Conservation (phyloP, 2,113 vertebrate genomes). For the Nibea albiflora region DNA sequence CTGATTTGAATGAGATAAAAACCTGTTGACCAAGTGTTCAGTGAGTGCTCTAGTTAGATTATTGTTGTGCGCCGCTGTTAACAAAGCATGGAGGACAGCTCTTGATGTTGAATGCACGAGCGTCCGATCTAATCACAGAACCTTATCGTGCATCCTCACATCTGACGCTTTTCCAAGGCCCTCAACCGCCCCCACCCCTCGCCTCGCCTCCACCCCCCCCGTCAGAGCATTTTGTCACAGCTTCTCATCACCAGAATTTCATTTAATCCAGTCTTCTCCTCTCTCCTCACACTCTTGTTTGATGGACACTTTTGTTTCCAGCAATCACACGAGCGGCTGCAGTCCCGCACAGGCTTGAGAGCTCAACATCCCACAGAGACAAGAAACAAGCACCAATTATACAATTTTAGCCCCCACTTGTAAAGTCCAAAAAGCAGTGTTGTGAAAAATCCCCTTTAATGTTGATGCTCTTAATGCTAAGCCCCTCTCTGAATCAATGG, state of each 20-base stretch:
- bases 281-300: constrained; percentile 37
- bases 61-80: background rate
- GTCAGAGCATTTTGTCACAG: constrained; percentile 40
- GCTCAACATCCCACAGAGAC: constrained; percentile 43
- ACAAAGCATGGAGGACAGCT: constrained; percentile 25
- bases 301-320: constrained; percentile 42
- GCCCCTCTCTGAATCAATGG: constrained; percentile 61
- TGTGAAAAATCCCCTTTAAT: constrained; percentile 41
- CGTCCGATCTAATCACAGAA: constrained; percentile 32
- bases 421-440: constrained; percentile 42
- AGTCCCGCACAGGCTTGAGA: constrained; percentile 20
- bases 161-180: constrained; percentile 21
- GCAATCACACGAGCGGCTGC: constrained; percentile 30
- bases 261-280: constrained; percentile 41
- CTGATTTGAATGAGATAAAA: background rate
- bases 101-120: constrained; percentile 34
- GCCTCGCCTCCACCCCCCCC: too few species aligned
- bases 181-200: background rate
- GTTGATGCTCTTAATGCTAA: constrained; percentile 45
- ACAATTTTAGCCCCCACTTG: constrained; percentile 26
- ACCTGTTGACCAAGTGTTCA: background rate
- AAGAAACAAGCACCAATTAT: constrained; percentile 41
- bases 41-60: background rate
- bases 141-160: constrained; percentile 32
- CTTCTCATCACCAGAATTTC: constrained; percentile 24